Evolutionary conservation across 2,888 invertebrate species (phyloP), one percentile per base, ranked within the genome.

Genomic region (Anagyrus pseudococci): DNA sequence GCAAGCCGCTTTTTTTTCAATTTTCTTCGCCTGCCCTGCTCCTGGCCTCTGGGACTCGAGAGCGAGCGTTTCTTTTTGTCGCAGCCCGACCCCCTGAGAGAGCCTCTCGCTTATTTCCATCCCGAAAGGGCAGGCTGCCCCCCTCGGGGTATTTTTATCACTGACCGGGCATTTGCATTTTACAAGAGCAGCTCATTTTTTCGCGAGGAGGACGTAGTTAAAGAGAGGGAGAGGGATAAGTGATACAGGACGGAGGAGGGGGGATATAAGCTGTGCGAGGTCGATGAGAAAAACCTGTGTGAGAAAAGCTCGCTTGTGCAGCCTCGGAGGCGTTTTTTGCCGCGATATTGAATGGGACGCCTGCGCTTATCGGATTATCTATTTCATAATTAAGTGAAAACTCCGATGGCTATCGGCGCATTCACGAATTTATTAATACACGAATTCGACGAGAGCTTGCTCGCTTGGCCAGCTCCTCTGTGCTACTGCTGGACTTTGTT

Each of bases 121-220:
- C 41, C 50, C 48, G 29, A 13, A 43, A 26, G 4, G 10, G 17
- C 43, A 8, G 33, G 19, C 0, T 29, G 10, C 40, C 56, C 15
- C 13, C 7, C 23, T 17, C 26, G 7, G 22, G 25, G 25, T 17
- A 64, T 47, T 64, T 64, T 64, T 48, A 60, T 56, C 52, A 60
- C 52, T 64, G 20, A 17, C n/a, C 6, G 40, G 41, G 40, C 47
- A 64, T 57, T 60, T 59, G 56, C 62, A 62, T 62, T 66, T 62
- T 62, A 66, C 62, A 62, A 66, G 62, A 56, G 62, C 26, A 29
- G 33, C 20, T 61, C 53, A 46, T 49, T 61, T 61, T 6, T 64
- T 44, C 53, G 25, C 13, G 52, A 46, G 20, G 23, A n/a, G 54
- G 17, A 20, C 26, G n/a, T n/a, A n/a, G n/a, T n/a, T n/a, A n/a